phyloP scores from a whole-genome alignment of 2,797 vertebrate species.

The Rhabdomys pumilio region DNA sequence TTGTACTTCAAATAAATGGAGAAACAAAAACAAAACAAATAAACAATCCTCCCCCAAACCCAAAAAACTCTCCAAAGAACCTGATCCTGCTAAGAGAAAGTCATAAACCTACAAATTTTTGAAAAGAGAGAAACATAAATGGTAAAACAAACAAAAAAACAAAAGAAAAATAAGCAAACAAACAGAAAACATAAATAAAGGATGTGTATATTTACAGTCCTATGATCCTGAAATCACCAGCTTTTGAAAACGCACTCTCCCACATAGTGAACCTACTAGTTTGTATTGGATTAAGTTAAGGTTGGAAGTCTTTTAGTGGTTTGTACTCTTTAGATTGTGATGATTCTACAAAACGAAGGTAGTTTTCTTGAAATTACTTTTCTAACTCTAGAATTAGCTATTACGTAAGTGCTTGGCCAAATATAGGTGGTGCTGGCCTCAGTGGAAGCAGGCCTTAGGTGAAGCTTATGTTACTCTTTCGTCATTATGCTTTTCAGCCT shows the following conservation, averaged over 20 bases:
- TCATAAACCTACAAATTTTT: constrained; percentile 76
- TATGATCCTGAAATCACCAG: neutral
- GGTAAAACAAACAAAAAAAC: neutral
- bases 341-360: constrained; percentile 16
- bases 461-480: neutral
- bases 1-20: constrained; percentile 19
- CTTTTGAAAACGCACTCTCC: neutral
- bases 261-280: neutral
- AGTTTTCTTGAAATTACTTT: constrained; percentile 15
- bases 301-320: neutral
- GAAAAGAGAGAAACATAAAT: constrained; percentile 75
- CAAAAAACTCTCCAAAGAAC: constrained; percentile 77
- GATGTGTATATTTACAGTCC: neutral
- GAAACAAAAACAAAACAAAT: constrained; percentile 15
- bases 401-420: constrained; percentile 32
- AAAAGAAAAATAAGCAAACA: neutral
- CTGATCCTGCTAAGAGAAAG: constrained; percentile 90
- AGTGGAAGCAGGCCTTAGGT: neutral
- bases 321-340: neutral
- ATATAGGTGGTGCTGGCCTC: neutral
- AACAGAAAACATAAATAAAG: neutral
- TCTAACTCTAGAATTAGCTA: constrained; percentile 41
- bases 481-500: constrained; percentile 8
- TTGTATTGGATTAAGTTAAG: neutral
- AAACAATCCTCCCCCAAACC: neutral